A percentile compares a stretch with the other conserved stretches of the same genome.
These are phyloP conservation scores for Pemphigus obesinymphae DNA, from an alignment of 1,140 invertebrate species.

Conservation along the genomic window DNA sequence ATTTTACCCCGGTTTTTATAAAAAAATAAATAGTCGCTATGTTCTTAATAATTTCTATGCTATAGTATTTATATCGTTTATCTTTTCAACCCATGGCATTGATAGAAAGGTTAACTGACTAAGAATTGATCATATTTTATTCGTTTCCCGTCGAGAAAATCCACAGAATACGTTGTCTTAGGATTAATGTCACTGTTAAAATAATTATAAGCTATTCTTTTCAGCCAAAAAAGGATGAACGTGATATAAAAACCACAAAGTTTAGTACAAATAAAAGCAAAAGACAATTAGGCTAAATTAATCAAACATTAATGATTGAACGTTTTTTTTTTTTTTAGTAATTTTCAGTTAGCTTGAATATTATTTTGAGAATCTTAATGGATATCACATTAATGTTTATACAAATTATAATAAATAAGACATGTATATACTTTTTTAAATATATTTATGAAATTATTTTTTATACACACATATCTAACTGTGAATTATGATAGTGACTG, in stretches of 20 bases:
- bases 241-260: constrained; percentile 2
- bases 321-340: not conserved
- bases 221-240: not conserved
- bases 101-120: not conserved
- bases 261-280: not conserved
- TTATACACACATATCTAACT: no score
- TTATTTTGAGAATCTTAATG: not conserved
- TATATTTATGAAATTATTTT: no score
- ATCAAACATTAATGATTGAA: not conserved
- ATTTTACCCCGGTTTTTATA: not conserved
- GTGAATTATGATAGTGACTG: no score
- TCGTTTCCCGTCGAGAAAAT: not conserved
- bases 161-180: not conserved
- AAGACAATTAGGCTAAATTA: constrained; percentile 10
- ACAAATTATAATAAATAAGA: not conserved
- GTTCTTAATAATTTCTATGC: not conserved
- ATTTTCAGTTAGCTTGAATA: not conserved
- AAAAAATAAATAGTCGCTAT: not conserved
- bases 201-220: constrained; percentile 8
- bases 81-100: not conserved
- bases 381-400: not conserved
- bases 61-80: not conserved
- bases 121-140: not conserved
- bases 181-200: constrained; percentile 24
- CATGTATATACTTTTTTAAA: not conserved